Conservation (phyloP, 2,113 vertebrate species). For the Vicugna pacos region DNA sequence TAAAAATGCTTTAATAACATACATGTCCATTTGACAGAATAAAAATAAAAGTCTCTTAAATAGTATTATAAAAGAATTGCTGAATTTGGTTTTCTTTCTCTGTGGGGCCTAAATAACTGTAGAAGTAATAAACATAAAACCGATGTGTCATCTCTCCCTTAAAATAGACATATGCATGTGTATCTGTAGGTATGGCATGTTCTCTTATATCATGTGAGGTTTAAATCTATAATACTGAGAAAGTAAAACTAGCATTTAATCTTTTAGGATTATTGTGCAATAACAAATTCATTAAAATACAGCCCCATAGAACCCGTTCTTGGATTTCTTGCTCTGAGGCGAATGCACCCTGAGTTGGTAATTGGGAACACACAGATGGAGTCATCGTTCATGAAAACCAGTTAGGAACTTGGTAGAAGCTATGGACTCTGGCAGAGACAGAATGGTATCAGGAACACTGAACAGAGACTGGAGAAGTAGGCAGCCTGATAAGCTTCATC, state of each 20-base stretch:
- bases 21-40: conserved; percentile 10
- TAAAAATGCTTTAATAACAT: conserved; percentile 51
- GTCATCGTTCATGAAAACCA: not conserved
- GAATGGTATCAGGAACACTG: not conserved
- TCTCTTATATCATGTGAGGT: not conserved
- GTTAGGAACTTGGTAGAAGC: not conserved
- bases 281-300: not conserved
- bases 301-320: not conserved
- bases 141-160: not conserved
- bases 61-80: not conserved
- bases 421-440: not conserved
- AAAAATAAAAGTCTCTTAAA: conserved; percentile 40
- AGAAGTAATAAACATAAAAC: conserved; percentile 13
- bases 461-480: not conserved
- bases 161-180: not conserved
- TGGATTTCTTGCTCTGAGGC: not conserved
- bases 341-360: not conserved
- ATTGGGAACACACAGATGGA: not conserved
- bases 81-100: not conserved
- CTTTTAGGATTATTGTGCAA: not conserved
- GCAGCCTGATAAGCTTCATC: not conserved
- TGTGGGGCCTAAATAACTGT: not conserved
- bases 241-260: conserved; percentile 46
- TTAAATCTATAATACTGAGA: not conserved
- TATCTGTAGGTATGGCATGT: not conserved